A percentile compares a stretch with the other conserved stretches of the same genome.
phyloP scores from a whole-genome alignment of 2,888 invertebrate species.

The Heteromurus nitidus region DNA sequence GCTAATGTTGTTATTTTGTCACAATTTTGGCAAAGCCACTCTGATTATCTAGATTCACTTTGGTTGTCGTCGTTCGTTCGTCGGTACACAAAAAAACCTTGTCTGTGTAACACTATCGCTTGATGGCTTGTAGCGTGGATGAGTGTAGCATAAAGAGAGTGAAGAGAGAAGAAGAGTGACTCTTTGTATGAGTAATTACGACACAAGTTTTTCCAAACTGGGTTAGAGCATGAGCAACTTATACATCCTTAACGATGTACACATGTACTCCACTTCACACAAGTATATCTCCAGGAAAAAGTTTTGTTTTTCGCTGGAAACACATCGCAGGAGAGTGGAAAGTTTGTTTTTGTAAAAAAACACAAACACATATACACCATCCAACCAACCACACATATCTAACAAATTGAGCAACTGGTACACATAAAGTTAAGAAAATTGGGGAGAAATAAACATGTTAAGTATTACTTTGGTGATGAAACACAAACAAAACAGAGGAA shows the following conservation, averaged over 20 bases:
- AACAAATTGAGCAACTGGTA: slow-evolving; percentile 22
- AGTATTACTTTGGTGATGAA: background rate
- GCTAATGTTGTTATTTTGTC: no score
- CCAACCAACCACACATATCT: no score
- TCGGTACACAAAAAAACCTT: no score
- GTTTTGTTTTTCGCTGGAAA: background rate
- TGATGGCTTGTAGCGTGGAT: no score
- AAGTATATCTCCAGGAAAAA: background rate
- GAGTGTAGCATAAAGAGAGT: no score
- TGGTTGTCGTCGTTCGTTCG: no score
- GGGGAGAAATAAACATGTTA: slow-evolving; percentile 13
- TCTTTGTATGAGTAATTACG: background rate
- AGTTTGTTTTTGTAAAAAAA: slow-evolving; percentile 15
- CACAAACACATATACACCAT: no score
- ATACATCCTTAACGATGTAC: background rate
- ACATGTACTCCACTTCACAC: background rate
- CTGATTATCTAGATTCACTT: background rate
- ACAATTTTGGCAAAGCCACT: no score
- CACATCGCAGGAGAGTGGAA: background rate
- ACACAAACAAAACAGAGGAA: background rate
- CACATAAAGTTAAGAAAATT: background rate
- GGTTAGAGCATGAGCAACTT: background rate
- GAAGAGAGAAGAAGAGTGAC: no score
- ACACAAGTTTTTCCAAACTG: background rate
- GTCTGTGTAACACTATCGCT: no score